A percentile compares a stretch with the other conserved stretches of the same genome.
These are phyloP conservation scores for Melanotaenia parkinsoni DNA, from an alignment of 2,797 vertebrate species.

Conservation along the genomic window DNA sequence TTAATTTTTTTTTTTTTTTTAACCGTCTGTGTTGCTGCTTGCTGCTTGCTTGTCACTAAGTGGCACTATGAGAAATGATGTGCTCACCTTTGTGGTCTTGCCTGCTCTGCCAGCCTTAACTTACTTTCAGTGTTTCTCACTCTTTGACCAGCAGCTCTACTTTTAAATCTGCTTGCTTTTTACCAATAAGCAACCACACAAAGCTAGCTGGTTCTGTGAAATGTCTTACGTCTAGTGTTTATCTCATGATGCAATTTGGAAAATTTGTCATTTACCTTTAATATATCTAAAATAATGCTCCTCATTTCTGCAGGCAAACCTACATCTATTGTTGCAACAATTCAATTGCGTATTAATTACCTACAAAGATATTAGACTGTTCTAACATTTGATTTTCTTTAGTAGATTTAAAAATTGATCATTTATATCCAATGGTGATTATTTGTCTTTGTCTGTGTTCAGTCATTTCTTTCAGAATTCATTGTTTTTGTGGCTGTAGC, in stretches of 20 bases:
- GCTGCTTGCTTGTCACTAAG: neutral
- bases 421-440: neutral
- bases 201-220: neutral
- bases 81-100: slow-evolving; percentile 5
- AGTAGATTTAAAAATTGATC: neutral
- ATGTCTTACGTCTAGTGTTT: neutral
- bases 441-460: neutral
- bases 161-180: neutral
- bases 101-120: slow-evolving; percentile 1
- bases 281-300: neutral
- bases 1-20: neutral
- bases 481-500: neutral
- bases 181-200: neutral
- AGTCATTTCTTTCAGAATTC: neutral
- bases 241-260: neutral
- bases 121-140: slow-evolving; percentile 9
- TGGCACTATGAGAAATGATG: neutral
- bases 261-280: neutral
- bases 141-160: neutral
- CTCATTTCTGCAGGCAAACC: neutral
- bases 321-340: neutral
- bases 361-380: neutral
- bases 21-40: neutral
- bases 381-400: neutral
- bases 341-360: too few species aligned